Conservation (phyloP, 2,888 invertebrate genomes). For the Zygaena filipendulae region DNA sequence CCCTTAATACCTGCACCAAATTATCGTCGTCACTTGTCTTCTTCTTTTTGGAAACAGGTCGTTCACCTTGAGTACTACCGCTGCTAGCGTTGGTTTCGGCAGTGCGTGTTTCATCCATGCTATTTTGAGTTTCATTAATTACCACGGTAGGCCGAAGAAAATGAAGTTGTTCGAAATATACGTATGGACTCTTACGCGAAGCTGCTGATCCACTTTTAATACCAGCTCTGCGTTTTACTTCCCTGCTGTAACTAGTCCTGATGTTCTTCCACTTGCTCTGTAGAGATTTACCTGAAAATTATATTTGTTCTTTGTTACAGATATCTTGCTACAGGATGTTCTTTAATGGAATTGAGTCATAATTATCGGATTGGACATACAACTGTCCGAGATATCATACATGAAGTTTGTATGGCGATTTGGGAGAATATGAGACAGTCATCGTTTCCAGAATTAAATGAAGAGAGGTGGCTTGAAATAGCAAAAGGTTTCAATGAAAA, state of each 20-base stretch:
- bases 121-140: conserved; percentile 19
- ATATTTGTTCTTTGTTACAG: conserved; percentile 20
- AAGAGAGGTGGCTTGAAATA: conserved; percentile 21
- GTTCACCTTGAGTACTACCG: conserved; percentile 18
- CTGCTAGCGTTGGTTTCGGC: conserved; percentile 18
- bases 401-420: conserved; percentile 21
- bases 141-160: conserved; percentile 21
- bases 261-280: conserved; percentile 24
- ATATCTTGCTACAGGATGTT: conserved; percentile 23
- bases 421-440: conserved; percentile 16
- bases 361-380: conserved; percentile 20
- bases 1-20: conserved; percentile 21
- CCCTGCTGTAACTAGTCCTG: conserved; percentile 21
- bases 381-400: conserved; percentile 21
- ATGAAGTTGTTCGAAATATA: conserved; percentile 22
- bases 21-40: conserved; percentile 21
- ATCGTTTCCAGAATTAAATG: conserved; percentile 18
- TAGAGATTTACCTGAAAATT: conserved; percentile 23
- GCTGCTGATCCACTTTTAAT: conserved; percentile 22
- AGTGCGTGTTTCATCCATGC: conserved; percentile 20
- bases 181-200: conserved; percentile 19
- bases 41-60: conserved; percentile 22
- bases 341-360: conserved; percentile 19
- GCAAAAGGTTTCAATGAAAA: conserved; percentile 17
- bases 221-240: conserved; percentile 20